These are phyloP conservation scores for Amblyraja radiata DNA, from an alignment of 2,797 vertebrate species.

Conservation along the genomic window DNA sequence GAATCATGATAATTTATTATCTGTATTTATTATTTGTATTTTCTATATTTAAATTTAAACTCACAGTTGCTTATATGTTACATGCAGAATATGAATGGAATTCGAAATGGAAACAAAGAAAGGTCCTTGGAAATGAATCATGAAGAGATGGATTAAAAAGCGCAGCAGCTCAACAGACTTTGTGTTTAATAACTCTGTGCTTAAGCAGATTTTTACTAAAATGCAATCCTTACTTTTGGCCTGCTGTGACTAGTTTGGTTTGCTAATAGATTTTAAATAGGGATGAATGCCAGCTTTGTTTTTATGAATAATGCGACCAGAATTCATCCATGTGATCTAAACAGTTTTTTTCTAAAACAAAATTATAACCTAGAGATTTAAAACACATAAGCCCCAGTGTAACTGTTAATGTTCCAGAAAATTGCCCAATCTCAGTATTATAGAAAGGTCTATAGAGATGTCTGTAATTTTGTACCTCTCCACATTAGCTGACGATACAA, in stretches of 20 bases:
- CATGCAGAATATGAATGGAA: not conserved
- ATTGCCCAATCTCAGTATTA: too few relatives aligned
- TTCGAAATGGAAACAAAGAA: not conserved
- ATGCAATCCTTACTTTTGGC: not conserved
- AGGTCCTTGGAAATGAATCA: not conserved
- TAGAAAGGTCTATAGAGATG: not conserved
- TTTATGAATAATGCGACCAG: not conserved
- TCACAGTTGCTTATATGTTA: not conserved
- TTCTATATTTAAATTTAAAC: not conserved
- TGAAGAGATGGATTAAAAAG: not conserved
- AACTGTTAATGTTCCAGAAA: not conserved
- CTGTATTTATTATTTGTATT: too few relatives aligned
- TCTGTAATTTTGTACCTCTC: too few relatives aligned
- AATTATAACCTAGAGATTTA: not conserved
- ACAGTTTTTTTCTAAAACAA: not conserved
- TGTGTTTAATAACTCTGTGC: not conserved
- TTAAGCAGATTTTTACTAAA: conserved; percentile 6
- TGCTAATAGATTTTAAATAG: not conserved
- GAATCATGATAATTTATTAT: not conserved
- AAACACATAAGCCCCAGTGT: not conserved
- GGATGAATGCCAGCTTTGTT: not conserved
- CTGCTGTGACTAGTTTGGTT: not conserved
- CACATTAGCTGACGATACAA: not conserved
- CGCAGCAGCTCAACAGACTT: not conserved
- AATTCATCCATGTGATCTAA: not conserved